Evolutionary conservation across 2,797 vertebrate genomes (phyloP), one percentile per base, ranked within the genome.

Genomic region (Tadarida brasiliensis): DNA sequence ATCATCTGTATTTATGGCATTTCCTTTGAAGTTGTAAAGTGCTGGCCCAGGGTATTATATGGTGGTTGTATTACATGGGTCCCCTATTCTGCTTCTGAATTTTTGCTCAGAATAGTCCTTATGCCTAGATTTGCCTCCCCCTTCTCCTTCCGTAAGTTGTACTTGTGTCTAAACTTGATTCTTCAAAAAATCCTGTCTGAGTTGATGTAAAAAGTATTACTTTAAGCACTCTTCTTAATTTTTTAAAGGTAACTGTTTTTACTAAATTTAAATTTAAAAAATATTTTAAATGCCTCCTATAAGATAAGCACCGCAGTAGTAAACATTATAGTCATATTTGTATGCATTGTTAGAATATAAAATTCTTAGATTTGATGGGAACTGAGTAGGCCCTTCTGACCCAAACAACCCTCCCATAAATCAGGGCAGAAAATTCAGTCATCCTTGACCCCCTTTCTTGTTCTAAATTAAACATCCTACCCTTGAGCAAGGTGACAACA

Each of bases 1-100:
- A 61, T 68, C 73, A 76, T 90, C 57, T 68, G 92, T 91, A 96
- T 95, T 97, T 96, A 96, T 87, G 86, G 51, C 63, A 33, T 86
- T 51, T 67, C 93, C 61, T 92, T 71, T 44, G 59, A 95, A 33
- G 82, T 12, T 83, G n/a, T 96, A 94, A 94, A 94, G 91, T 30
- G 39, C n/a, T 77, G 59, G 86, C 68, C 76, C 76, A 87, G 78
- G 49, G 59, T 92, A 76, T 91, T 90, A 56, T 22, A 56, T 28
- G 30, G 90, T 0, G 0, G 22, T 57, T 82, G 14, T 71, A 57
- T 94, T 93, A 57, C 70, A 85, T 67, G 83, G 91, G 68, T 94
- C 88, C 94, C 90, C 74, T 89, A 35, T 61, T 44, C 44, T 73
- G 39, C 57, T 85, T 73, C 68, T 82, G 68, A 87, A 44, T 63